Evolutionary conservation across 1,140 invertebrate species (phyloP).

Genomic region (Drosophila miranda): DNA sequence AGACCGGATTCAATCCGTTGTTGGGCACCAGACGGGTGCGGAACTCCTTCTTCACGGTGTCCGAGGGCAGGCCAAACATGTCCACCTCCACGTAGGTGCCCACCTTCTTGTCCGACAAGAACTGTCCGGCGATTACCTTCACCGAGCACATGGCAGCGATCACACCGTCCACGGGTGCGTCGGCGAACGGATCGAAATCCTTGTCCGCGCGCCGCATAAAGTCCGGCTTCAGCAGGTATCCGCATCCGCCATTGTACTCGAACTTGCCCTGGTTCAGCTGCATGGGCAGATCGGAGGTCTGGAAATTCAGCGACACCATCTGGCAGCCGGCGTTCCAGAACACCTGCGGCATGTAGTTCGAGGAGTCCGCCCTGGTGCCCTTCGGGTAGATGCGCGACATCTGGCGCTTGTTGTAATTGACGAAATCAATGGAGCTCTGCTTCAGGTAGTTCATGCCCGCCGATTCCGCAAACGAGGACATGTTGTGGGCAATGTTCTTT

Average conservation of each 20-base stretch:
- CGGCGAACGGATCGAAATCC: slow-evolving; percentile 99
- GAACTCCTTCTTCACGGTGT: slow-evolving; percentile 99
- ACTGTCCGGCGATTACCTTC: slow-evolving; percentile 99
- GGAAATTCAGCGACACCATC: slow-evolving; percentile 99
- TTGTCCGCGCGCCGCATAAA: slow-evolving; percentile 98
- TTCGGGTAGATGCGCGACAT: slow-evolving; percentile 99
- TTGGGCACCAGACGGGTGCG: slow-evolving; percentile 96
- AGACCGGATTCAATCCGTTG: slow-evolving; percentile 98
- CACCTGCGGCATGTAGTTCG: slow-evolving; percentile 99
- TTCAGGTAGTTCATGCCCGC: slow-evolving; percentile 97
- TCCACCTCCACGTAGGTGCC: slow-evolving; percentile 99
- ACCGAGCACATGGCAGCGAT: slow-evolving; percentile 99
- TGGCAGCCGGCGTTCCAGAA: slow-evolving; percentile 97
- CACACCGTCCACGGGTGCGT: slow-evolving; percentile 99
- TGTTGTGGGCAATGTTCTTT: slow-evolving; percentile 97
- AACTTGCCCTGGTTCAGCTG: slow-evolving; percentile 99
- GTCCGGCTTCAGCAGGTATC: slow-evolving; percentile 98
- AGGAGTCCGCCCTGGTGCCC: slow-evolving; percentile 98
- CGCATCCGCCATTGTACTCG: slow-evolving; percentile 98
- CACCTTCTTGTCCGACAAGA: slow-evolving; percentile 99
- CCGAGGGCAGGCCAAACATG: slow-evolving; percentile 99
- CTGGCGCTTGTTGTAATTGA: slow-evolving; percentile 99
- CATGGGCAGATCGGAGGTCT: slow-evolving; percentile 99
- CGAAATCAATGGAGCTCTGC: slow-evolving; percentile 98
- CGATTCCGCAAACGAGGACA: slow-evolving; percentile 99